Evolutionary conservation across 2,113 vertebrate species (phyloP), one percentile per base, ranked within the genome.

Genomic region (Poicephalus meyeri): DNA sequence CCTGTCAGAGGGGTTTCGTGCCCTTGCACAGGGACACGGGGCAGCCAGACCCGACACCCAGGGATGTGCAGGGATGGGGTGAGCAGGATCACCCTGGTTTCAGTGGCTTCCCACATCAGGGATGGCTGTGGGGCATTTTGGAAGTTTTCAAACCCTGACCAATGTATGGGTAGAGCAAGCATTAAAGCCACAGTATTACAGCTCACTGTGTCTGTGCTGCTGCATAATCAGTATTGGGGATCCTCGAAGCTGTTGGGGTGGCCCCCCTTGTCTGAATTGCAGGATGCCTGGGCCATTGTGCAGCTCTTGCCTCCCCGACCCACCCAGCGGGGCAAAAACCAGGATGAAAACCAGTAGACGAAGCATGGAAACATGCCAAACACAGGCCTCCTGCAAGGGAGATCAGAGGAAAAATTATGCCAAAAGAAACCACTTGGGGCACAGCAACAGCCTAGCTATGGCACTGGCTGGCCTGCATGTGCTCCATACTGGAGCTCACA

Each of bases 161-260:
- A 13, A 14, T 25, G 44, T 8, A 0, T 14, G 31, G 28, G 26
- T 28, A 20, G 28, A 44, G 31, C 31, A 41, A 13, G 35, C 18
- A 1, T 58, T 49, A 68, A 42, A 50, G 29, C 25, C 19, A 13
- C 42, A 26, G 25, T 21, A 42, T 44, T 64, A 44, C 60, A 70
- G 49, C 49, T 68, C 31, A 11, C 17, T 6, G 0, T 16, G 21
- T 78, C 55, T 16, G 16, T 8, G 1, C 18, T 50, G 60, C 55
- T 78, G 55, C 4, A 1, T 41, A 11, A 18, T 70, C 49, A 7
- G 7, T n/a, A 3, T 0, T 26, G 29, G n/a, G 29, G 4, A 7
- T n/a, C 46, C 29, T 28, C 2, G 0, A 31, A 37, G 5, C 11
- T 1, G 1, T 2, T 41, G 39, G 6, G 7, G 13, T 63, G 64